These are phyloP conservation scores for Nomada lathburiana DNA, from an alignment of 2,888 invertebrate species.

Conservation along the genomic window DNA sequence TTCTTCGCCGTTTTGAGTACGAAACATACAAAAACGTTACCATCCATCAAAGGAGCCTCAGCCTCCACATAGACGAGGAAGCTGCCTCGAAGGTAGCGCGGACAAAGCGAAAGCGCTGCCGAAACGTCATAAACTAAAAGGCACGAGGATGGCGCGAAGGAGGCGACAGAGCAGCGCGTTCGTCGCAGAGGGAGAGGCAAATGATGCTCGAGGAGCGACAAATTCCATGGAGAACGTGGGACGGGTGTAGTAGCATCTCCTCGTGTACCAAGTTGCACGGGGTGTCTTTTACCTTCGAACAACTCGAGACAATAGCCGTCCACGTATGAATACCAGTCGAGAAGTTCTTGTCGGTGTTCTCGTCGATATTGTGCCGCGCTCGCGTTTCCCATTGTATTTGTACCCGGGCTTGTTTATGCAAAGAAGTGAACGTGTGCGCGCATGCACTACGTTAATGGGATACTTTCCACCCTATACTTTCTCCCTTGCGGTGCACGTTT, in stretches of 20 bases:
- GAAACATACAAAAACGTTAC: slow-evolving; percentile 21
- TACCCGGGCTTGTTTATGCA: slow-evolving; percentile 35
- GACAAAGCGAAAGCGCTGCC: slow-evolving; percentile 26
- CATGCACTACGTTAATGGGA: slow-evolving; percentile 35
- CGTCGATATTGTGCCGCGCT: slow-evolving; percentile 59
- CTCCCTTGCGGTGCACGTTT: slow-evolving; percentile 26
- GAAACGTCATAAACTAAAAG: slow-evolving; percentile 43
- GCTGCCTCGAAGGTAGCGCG: slow-evolving; percentile 8
- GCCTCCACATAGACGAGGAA: not conserved
- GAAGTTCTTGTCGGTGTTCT: slow-evolving; percentile 59
- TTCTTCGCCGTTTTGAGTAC: slow-evolving; percentile 2
- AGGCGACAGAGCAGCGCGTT: not conserved
- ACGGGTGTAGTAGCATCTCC: slow-evolving; percentile 13
- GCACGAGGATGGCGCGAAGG: not conserved
- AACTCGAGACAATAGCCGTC: slow-evolving; percentile 71
- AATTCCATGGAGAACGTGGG: slow-evolving; percentile 50
- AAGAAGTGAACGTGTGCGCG: not conserved
- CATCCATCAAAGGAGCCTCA: slow-evolving; percentile 22
- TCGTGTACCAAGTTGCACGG: slow-evolving; percentile 52
- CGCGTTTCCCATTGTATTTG: slow-evolving; percentile 46
- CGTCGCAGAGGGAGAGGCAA: not conserved
- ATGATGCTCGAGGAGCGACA: slow-evolving; percentile 49
- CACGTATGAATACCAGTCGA: slow-evolving; percentile 69
- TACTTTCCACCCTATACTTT: slow-evolving; percentile 59
- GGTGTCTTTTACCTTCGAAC: slow-evolving; percentile 70